Evolutionary conservation across 2,113 vertebrate genomes (phyloP), one percentile per base, ranked within the genome.

Genomic region (Origma solitaria): DNA sequence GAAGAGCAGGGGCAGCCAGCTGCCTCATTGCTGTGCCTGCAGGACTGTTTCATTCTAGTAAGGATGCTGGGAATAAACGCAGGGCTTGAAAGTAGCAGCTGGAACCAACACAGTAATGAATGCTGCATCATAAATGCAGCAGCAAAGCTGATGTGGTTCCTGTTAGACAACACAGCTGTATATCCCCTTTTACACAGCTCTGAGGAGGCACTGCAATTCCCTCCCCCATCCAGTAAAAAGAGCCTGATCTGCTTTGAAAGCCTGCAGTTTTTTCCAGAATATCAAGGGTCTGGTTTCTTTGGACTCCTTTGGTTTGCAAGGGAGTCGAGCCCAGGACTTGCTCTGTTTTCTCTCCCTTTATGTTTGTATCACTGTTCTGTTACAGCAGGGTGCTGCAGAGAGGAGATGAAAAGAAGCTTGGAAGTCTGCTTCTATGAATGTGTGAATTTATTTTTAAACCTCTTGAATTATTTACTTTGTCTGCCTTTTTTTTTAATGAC

Each of bases 391-490:
- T 87, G 70, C 64, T 91, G 88, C 54, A 71, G 81, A 94, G 57
- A 47, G 49, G 50, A 84, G 82, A 92, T 96, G 89, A 96, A 90
- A 96, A 95, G 96, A 88, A 75, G 61, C 94, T 95, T 93, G 86
- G 40, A 92, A 93, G 76, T 82, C 75, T 72, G 56, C 68, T 80
- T 80, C 76, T 72, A 25, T 75, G 60, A 25, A 92, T 75, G 70
- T 64, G 38, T 58, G 80, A 54, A 91, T 92, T 95, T 95, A 90
- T 96, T 96, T 95, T 95, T 92, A 96, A 90, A 90, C 82, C 69
- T 92, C 54, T 81, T 96, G 93, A 90, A 96, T 97, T 95, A 96
- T 96, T 96, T 93, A 96, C 83, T 75, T 85, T 92, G 49, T 70
- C 57, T 95, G 49, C 64, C 47, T 83, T 90, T 86, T 40, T 40